Conservation (phyloP, 2,888 invertebrate species). For the Tuberolachnus salignus region DNA sequence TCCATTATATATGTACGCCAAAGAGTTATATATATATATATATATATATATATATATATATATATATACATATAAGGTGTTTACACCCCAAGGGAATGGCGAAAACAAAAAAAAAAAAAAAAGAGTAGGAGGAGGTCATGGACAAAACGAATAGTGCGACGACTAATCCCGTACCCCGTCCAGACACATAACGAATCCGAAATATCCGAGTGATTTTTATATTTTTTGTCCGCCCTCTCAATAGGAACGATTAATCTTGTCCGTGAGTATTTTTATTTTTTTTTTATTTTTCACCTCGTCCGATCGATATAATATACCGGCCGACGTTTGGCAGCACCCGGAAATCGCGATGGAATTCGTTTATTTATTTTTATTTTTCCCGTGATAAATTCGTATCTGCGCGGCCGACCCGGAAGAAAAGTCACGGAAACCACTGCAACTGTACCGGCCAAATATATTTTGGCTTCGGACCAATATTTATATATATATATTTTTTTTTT, state of each 20-base stretch:
- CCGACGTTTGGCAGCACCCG: constrained; percentile 1
- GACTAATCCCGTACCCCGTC: background rate
- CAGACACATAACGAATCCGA: background rate
- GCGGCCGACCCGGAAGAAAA: background rate
- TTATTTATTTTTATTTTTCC: background rate
- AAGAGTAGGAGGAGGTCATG: background rate
- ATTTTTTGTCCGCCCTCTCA: background rate
- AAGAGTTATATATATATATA: no score
- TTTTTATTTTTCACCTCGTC: background rate
- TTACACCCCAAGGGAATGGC: background rate
- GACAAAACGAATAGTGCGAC: background rate
- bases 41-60: background rate
- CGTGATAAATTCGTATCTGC: constrained; percentile 3
- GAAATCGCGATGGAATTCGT: background rate
- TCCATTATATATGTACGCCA: no score
- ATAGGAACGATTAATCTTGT: constrained; percentile 33
- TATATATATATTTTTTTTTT: background rate
- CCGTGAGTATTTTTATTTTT: background rate
- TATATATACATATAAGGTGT: background rate
- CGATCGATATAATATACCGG: background rate
- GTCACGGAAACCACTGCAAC: background rate
- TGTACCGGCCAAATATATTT: background rate
- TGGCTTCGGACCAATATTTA: background rate
- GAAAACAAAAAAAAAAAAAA: background rate
- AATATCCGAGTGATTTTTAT: background rate